Evolutionary conservation across 2,113 vertebrate species (phyloP).

Genomic region (Phocoena sinus): DNA sequence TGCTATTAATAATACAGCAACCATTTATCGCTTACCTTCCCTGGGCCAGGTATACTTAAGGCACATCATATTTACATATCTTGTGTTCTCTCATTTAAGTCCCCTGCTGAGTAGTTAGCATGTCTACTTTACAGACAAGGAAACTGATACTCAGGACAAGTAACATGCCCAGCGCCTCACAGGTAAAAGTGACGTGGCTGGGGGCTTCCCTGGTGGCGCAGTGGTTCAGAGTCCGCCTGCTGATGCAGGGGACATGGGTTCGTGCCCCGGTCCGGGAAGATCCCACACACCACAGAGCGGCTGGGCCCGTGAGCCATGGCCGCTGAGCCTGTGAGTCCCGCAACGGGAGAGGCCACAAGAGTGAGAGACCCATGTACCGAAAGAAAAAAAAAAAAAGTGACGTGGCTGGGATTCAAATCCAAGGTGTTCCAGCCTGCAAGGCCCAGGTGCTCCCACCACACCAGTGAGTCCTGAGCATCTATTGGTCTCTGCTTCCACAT

Average conservation of each 20-base stretch:
- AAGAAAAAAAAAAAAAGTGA: neutral
- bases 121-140: neutral
- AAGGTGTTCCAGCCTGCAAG: no score
- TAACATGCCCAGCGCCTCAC: neutral
- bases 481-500: neutral
- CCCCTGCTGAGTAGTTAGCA: neutral
- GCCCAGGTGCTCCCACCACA: fast-evolving
- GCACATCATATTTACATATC: fast-evolving
- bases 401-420: neutral
- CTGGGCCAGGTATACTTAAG: fast-evolving
- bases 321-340: no score
- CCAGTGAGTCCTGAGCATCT: neutral
- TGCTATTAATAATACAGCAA: neutral
- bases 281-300: no score
- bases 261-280: no score
- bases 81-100: neutral
- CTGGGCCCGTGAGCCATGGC: no score
- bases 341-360: no score
- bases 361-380: no score
- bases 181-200: fast-evolving
- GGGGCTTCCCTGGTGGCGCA: neutral
- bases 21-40: neutral
- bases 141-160: neutral
- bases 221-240: no score
- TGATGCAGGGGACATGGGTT: no score